Evolutionary conservation across 2,888 invertebrate species (phyloP), one percentile per base, ranked within the genome.

Genomic region (Xestoiulus laeticollis): DNA sequence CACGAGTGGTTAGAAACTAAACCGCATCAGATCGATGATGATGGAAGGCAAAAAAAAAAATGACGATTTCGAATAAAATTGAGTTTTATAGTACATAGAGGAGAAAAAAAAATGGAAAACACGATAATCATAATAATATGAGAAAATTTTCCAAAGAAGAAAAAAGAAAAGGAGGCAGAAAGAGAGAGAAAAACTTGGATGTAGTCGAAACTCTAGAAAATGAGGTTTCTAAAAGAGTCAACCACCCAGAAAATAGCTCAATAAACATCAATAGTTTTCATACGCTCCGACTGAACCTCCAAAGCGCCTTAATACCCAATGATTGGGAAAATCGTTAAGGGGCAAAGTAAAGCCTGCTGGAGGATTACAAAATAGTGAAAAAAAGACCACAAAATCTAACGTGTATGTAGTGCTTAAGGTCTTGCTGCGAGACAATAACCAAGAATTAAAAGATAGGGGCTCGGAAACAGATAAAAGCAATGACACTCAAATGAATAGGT

Each of bases 171-270:
- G 6, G 6, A 48, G 16, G 48, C n/a, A n/a, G n/a, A n/a, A n/a
- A 48, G 48, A 48, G 48, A 48, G 48, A 14, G 6, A 53, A 68
- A 68, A 68, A 68, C 22, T 68, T 68, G 68, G 68, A 22, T 68
- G 68, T 68, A 68, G 22, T 26, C 22, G 68, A 68, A 68, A 68
- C 68, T 68, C 68, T 22, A 22, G 68, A 68, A 68, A 68, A 68
- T 68, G 22, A 68, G 68, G 68, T 26, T 68, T 68, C 68, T 68
- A 68, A 68, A 68, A 8, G 68, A 68, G 68, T 68, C 68, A 68
- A 68, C 68, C 68, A 68, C 68, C 68, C 68, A 68, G 68, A 68
- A 68, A 68, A 68, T 68, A 68, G 68, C 68, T 68, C 68, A 68
- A 68, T 68, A 68, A 68, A 68, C 68, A 68, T 68, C 68, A 68